Evolutionary conservation across 2,113 vertebrate species (phyloP), one percentile per base, ranked within the genome.

Genomic region (Gasterosteus nipponicus): DNA sequence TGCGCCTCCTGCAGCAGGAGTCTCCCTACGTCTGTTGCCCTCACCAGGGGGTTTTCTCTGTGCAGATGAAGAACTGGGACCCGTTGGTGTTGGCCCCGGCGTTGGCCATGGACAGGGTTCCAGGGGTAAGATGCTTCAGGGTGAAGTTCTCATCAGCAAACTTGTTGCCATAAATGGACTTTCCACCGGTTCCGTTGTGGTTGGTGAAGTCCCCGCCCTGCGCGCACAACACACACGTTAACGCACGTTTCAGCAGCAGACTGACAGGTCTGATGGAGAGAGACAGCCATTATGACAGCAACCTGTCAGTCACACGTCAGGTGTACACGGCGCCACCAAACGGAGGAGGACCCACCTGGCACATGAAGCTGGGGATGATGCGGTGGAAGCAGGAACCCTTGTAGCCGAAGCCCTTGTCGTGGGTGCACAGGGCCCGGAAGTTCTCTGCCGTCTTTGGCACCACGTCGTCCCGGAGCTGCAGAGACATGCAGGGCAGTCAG

Each of bases 61-160:
- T 99, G 87, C 97, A 99, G 94, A 99, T 97, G 86, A 99, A 99
- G 90, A 99, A 99, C 93, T 99, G 98, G 54, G 97, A 99, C 0
- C 97, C 98, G 0, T 99, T 99, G 0, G 97, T 98, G 94, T 98
- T 95, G 18, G 97, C 93, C 0, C 98, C 98, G 0, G 97, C 97
- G 0, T 99, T 99, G 70, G 97, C 97, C 98, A 99, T 99, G 16
- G 98, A 98, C 86, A 99, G 89, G 83, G 91, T 95, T 3, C 97
- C 97, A 0, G 77, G 0, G 0, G 83, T 91, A 0, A 93, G 95
- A 87, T 99, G 98, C 84, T 92, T 95, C 94, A 97, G 93, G 60
- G 7, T 53, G 92, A 99, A 99, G 92, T 99, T 99, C 93, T 99
- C 98, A 38, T 99, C 98, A 0, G 91, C 93, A 19, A 99, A 99